Evolutionary conservation across 2,888 invertebrate genomes (phyloP).

Genomic region (Drosophila fulvimacula): DNA sequence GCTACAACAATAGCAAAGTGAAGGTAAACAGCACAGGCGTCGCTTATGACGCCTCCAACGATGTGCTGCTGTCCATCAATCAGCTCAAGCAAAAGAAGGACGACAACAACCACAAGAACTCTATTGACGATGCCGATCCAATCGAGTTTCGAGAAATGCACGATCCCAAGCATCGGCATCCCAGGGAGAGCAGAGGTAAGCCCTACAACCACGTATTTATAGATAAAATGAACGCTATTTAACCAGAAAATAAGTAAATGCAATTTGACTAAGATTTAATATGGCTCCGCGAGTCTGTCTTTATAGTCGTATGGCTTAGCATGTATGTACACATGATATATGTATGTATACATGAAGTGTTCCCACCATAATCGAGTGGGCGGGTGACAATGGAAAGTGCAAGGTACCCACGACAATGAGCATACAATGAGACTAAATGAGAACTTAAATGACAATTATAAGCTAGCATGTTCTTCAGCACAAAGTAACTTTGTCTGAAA

Average conservation of each 20-base stretch:
- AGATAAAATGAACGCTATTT: no score
- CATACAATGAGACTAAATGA: conserved; percentile 27
- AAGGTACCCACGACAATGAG: conserved; percentile 18
- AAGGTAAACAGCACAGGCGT: conserved; percentile 21
- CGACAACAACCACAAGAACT: conserved; percentile 11
- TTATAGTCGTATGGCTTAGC: neutral
- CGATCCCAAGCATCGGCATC: conserved; percentile 84
- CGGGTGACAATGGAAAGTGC: conserved; percentile 15
- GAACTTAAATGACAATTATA: conserved; percentile 49
- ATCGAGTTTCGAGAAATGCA: conserved; percentile 83
- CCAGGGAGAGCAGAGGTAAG: conserved; percentile 84
- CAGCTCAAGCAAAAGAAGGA: conserved; percentile 13
- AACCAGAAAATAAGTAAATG: conserved; percentile 1
- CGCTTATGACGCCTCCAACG: conserved; percentile 46
- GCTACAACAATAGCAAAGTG: conserved; percentile 60
- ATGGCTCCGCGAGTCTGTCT: neutral
- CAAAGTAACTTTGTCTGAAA: neutral
- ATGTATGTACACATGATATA: neutral
- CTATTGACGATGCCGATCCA: conserved; percentile 29
- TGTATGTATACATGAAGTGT: neutral
- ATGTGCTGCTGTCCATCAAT: conserved; percentile 45
- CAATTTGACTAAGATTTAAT: neutral
- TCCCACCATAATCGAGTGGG: conserved; percentile 24
- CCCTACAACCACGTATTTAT: neutral
- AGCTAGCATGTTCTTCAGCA: conserved; percentile 1